A percentile compares a stretch with the other conserved stretches of the same genome.
These are phyloP conservation scores for Myathropa florea DNA, from an alignment of 2,888 invertebrate genomes.

Conservation along the genomic window DNA sequence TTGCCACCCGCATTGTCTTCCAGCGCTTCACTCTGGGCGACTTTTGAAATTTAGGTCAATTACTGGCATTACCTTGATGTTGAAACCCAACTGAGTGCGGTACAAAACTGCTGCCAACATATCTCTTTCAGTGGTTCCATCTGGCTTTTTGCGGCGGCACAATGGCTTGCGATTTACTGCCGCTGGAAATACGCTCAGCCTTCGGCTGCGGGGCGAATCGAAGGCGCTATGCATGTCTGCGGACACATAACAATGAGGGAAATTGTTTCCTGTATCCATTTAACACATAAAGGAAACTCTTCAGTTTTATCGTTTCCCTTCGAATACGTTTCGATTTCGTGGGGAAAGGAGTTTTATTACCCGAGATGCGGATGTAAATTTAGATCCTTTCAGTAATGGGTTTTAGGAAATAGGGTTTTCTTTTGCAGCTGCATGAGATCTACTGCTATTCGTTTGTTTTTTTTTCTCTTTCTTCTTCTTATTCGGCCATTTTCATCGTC, in stretches of 20 bases:
- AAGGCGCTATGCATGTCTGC: constrained; percentile 71
- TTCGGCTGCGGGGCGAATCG: background rate
- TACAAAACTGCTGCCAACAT: background rate
- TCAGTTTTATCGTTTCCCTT: constrained; percentile 80
- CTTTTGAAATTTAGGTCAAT: constrained; percentile 57
- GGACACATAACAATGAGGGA: constrained; percentile 78
- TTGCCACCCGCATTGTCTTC: background rate
- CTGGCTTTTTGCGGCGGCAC: constrained; percentile 23
- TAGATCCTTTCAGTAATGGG: constrained; percentile 63
- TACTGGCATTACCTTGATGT: constrained; percentile 44
- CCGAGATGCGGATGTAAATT: constrained; percentile 63
- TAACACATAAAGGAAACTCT: constrained; percentile 80
- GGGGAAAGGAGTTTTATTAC: constrained; percentile 50
- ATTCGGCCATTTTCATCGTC: background rate
- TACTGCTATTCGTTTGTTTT: background rate
- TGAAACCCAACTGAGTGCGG: background rate
- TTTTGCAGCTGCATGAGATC: constrained; percentile 44
- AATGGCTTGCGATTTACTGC: constrained; percentile 51
- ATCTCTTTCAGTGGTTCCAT: constrained; percentile 17
- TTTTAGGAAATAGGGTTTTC: constrained; percentile 42
- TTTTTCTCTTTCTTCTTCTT: background rate
- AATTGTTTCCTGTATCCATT: constrained; percentile 80
- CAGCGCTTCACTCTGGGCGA: background rate
- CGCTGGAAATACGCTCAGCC: constrained; percentile 9
- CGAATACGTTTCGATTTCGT: constrained; percentile 74